phyloP scores from a whole-genome alignment of 2,113 vertebrate genomes.

The Garra rufa region DNA sequence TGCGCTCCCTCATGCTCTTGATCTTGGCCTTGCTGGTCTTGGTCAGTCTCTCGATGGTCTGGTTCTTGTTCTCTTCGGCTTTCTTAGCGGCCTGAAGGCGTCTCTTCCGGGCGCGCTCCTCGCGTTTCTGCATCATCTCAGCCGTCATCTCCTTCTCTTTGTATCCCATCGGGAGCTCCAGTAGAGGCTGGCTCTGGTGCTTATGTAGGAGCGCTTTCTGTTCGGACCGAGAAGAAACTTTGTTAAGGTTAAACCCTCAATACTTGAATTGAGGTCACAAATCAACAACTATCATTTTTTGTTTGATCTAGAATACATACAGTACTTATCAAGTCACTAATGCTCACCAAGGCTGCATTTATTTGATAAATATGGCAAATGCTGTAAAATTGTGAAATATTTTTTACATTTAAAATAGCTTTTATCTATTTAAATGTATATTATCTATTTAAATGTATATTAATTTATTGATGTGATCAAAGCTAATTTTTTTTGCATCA shows the following conservation, averaged over 20 bases:
- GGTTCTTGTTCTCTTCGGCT: constrained; percentile 95
- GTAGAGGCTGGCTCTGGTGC: constrained; percentile 87
- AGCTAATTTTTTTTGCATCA: neutral
- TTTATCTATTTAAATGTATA: neutral
- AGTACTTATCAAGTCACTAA: neutral
- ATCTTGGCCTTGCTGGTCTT: constrained; percentile 91
- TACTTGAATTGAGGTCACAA: neutral
- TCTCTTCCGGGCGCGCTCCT: constrained; percentile 90
- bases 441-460: too few relatives aligned
- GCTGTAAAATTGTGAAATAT: neutral
- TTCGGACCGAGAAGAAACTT: neutral
- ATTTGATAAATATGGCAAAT: neutral
- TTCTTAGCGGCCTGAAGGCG: constrained; percentile 93
- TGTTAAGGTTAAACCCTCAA: neutral
- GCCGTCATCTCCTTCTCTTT: constrained; percentile 90
- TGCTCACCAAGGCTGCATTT: neutral
- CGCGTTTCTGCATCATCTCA: constrained; percentile 96
- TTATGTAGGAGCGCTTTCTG: constrained; percentile 94
- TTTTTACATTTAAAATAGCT: too few relatives aligned
- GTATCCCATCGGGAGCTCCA: constrained; percentile 88
- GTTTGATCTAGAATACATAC: neutral
- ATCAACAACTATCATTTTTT: neutral
- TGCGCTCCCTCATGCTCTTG: constrained; percentile 80
- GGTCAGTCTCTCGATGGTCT: constrained; percentile 94
- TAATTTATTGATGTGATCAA: neutral